These are phyloP conservation scores for Caenorhabditis macrosperma DNA, from an alignment of 2,888 invertebrate species.

Conservation along the genomic window DNA sequence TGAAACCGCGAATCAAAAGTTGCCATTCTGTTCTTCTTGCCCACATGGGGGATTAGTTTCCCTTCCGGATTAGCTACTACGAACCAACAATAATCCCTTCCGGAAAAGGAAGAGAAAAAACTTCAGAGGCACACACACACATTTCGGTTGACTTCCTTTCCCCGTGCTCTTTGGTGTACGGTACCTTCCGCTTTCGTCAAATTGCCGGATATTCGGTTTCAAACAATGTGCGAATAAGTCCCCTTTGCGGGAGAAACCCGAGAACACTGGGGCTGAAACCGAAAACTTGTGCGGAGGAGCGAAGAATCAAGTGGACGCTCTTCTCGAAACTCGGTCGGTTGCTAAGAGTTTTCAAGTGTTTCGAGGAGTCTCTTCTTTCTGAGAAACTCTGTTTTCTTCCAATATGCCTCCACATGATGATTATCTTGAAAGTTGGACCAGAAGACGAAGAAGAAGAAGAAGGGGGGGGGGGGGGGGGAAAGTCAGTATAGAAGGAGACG, in stretches of 20 bases:
- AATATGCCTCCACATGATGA: neutral
- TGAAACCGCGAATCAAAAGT: conserved; percentile 39
- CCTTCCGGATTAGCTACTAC: conserved; percentile 10
- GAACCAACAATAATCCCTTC: conserved; percentile 3
- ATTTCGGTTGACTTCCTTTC: conserved; percentile 7
- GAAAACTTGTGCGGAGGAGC: conserved; percentile 18
- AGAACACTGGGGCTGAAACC: conserved; percentile 40
- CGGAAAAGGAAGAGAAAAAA: conserved; percentile 6
- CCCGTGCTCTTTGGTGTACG: conserved; percentile 8
- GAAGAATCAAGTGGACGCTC: conserved; percentile 2
- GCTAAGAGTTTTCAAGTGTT: conserved; percentile 6
- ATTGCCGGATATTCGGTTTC: conserved; percentile 30
- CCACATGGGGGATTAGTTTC: conserved; percentile 22
- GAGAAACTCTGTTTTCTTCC: conserved; percentile 1
- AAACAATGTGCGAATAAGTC: conserved; percentile 43
- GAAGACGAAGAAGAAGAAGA: conserved; percentile 1
- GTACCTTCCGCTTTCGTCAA: conserved; percentile 29
- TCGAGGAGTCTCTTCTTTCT: neutral
- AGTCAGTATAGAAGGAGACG: neutral
- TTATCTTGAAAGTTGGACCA: conserved; percentile 31
- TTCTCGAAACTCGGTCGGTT: neutral
- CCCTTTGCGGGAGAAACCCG: neutral
- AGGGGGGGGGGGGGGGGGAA: no score
- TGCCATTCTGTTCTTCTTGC: neutral
- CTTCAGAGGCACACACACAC: neutral